Percentiles rank a stretch among this genome's conserved stretches.
phyloP scores from a whole-genome alignment of 2,888 invertebrate species.

The Gastrophysa polygoni region DNA sequence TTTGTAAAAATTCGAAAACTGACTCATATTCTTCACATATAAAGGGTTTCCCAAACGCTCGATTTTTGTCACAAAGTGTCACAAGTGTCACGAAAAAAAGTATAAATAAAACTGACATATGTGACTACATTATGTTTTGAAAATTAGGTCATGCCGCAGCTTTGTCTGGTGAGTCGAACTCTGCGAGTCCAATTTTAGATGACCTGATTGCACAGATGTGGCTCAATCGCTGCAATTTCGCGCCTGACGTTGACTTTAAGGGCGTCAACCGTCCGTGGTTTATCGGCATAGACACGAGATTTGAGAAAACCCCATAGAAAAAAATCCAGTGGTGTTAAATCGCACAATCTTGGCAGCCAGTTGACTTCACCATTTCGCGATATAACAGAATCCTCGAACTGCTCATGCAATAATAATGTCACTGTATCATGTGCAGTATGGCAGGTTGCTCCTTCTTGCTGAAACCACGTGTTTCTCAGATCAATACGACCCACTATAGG shows the following conservation, averaged over 20 bases:
- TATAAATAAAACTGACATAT: conserved; percentile 9
- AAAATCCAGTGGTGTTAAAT: conserved; percentile 18
- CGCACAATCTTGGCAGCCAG: conserved; percentile 12
- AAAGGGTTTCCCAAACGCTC: conserved; percentile 7
- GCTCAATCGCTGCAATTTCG: conserved; percentile 46
- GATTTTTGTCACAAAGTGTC: neutral
- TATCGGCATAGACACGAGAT: conserved; percentile 40
- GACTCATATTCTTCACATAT: too few relatives aligned
- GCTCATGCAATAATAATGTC: conserved; percentile 11
- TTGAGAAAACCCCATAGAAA: conserved; percentile 15
- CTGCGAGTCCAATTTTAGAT: conserved; percentile 46
- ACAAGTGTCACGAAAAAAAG: conserved; percentile 2
- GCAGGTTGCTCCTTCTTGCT: conserved; percentile 11
- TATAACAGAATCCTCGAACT: conserved; percentile 11
- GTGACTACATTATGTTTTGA: conserved; percentile 8
- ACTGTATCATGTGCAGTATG: conserved; percentile 7
- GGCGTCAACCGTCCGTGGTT: conserved; percentile 26
- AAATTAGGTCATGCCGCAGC: conserved; percentile 6
- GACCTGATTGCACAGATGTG: conserved; percentile 47
- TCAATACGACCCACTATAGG: conserved; percentile 5
- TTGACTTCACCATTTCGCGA: conserved; percentile 15
- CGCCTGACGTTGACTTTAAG: neutral
- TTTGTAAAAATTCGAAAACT: neutral
- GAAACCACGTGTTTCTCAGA: conserved; percentile 16
- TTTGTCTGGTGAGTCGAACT: conserved; percentile 20